Evolutionary conservation across 2,113 vertebrate genomes (phyloP), one percentile per base, ranked within the genome.

Genomic region (Mustela nigripes): DNA sequence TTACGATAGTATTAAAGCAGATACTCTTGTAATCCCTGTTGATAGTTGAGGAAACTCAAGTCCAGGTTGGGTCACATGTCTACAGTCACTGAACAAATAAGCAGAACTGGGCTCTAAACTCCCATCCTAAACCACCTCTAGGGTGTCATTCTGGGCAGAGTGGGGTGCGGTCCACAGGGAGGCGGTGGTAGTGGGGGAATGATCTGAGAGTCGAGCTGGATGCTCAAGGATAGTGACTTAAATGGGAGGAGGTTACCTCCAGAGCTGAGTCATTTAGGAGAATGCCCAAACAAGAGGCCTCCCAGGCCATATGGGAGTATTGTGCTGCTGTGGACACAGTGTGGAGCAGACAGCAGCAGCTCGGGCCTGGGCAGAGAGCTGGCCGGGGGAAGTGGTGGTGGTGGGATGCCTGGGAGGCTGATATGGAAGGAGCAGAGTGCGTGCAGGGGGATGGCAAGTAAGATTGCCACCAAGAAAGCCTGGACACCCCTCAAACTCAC

Each of bases 401-500:
- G 45, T 0, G 33, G 26, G 33, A 8, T 2, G 18, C 42, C 56
- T 36, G n/a, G 67, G 15, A 73, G 73, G 62, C 73, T 56, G 63
- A 60, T 45, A 22, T 60, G 1, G 18, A n/a, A 71, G 60, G 21
- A 36, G 48, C 56, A 87, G 71, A 50, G 63, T 42, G 26, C 1
- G 15, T 15, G 19, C 18, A n/a, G 9, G 56, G 36, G 39, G 16
- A 26, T 1, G 0, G 14, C 42, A 56, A 45, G 42, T 11, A 22
- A 92, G 67, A 21, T 9, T 15, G 14, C 53, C 28, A 12, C 11
- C 67, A 33, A 26, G 76, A 88, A 14, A 67, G 65, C 56, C 22
- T 0, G 0, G 45, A 24, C 5, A 80, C 45, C n/a, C 8, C 11
- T 63, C 39, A 28, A 6, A 6, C 21, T 24, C 22, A 31, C 50